phyloP scores from a whole-genome alignment of 2,113 vertebrate species.

The Chelonoidis abingdonii region DNA sequence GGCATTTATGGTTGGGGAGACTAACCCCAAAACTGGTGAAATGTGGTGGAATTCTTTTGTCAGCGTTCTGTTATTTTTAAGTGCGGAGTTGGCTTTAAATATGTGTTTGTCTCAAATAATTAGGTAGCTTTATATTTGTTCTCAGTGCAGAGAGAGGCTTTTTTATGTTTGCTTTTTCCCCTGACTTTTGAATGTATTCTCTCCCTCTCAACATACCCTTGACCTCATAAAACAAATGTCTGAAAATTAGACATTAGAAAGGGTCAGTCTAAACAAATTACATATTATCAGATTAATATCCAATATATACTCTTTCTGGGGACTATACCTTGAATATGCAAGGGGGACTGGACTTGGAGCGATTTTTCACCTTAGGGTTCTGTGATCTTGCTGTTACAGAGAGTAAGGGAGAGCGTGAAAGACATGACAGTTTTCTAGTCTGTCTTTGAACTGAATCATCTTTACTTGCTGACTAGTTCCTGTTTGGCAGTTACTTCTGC shows the following conservation, averaged over 20 bases:
- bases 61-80: neutral
- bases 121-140: neutral
- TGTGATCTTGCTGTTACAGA: neutral
- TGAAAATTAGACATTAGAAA: neutral
- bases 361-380: neutral
- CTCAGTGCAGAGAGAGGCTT: rapidly evolving
- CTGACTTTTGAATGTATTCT: neutral
- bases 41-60: neutral
- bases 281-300: neutral
- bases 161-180: neutral
- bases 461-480: neutral
- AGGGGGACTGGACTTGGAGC: neutral
- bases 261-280: neutral
- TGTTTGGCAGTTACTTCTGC: neutral
- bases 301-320: neutral
- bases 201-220: neutral
- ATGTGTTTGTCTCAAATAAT: neutral
- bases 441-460: neutral
- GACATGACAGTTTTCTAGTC: neutral
- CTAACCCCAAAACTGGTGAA: neutral
- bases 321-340: neutral
- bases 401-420: neutral
- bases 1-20: neutral
- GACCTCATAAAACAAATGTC: neutral
- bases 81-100: neutral